Percentiles rank a stretch among this genome's conserved stretches.
Conservation (phyloP, 2,888 invertebrate genomes). For the Phaedon cochleariae region DNA sequence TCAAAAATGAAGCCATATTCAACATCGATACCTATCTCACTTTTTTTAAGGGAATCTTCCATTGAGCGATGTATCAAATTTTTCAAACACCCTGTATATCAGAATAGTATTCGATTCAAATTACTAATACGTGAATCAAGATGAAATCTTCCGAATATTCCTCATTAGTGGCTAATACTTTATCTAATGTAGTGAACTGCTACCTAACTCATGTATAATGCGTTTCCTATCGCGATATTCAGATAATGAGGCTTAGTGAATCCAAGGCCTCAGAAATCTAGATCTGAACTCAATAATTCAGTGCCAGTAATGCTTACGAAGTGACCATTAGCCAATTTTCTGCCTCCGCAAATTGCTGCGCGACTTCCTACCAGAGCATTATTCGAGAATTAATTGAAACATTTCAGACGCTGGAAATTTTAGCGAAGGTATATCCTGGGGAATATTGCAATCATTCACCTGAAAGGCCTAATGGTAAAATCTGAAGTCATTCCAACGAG, state of each 20-base stretch:
- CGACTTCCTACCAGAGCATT: slow-evolving; percentile 22
- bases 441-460: not conserved
- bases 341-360: slow-evolving; percentile 35
- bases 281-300: not conserved
- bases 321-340: slow-evolving; percentile 39
- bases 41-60: no score
- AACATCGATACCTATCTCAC: no score
- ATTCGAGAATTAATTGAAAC: slow-evolving; percentile 8
- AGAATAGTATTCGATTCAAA: no score
- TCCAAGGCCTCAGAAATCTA: not conserved
- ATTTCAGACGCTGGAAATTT: not conserved
- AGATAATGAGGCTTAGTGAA: not conserved
- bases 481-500: not conserved
- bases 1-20: no score
- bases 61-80: no score
- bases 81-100: no score
- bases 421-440: not conserved
- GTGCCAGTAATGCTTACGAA: slow-evolving; percentile 27
- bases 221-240: no score
- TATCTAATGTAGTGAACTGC: no score
- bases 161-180: no score
- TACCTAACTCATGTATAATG: no score
- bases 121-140: no score
- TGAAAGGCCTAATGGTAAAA: not conserved
- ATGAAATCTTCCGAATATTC: no score